Conservation (phyloP, 2,888 invertebrate genomes). For the Cantharis rufa region DNA sequence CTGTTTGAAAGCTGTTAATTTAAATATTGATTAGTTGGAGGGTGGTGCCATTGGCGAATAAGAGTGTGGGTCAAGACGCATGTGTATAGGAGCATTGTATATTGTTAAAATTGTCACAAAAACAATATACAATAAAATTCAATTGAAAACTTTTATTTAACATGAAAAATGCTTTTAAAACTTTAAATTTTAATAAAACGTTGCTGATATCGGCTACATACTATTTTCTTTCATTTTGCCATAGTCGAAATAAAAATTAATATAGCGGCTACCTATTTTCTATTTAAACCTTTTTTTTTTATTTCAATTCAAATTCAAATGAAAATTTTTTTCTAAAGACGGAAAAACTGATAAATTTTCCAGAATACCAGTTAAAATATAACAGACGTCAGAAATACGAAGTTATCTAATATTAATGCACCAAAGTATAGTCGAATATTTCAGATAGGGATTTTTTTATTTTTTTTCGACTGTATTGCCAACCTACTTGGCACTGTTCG, state of each 20-base stretch:
- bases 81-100: conserved; percentile 7
- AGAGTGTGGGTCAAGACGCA: conserved; percentile 30
- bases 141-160: not conserved
- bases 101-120: not conserved
- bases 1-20: conserved; percentile 23
- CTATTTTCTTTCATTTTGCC: not conserved
- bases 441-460: not conserved
- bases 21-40: conserved; percentile 37
- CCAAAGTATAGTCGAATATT: not conserved
- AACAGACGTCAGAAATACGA: not conserved
- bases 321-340: not conserved
- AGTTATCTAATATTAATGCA: not conserved
- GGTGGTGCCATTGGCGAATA: conserved; percentile 19
- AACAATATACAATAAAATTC: not conserved
- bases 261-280: not conserved
- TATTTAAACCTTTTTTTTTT: not conserved
- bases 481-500: not conserved
- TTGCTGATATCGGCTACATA: not conserved
- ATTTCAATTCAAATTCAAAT: not conserved
- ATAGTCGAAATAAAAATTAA: not conserved
- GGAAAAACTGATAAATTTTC: not conserved
- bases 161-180: not conserved
- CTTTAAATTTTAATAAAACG: not conserved
- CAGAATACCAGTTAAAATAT: not conserved
- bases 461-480: not conserved